Base-by-base conservation (phyloP, 2,797 vertebrate genomes). In the Manis javanica region DNA sequence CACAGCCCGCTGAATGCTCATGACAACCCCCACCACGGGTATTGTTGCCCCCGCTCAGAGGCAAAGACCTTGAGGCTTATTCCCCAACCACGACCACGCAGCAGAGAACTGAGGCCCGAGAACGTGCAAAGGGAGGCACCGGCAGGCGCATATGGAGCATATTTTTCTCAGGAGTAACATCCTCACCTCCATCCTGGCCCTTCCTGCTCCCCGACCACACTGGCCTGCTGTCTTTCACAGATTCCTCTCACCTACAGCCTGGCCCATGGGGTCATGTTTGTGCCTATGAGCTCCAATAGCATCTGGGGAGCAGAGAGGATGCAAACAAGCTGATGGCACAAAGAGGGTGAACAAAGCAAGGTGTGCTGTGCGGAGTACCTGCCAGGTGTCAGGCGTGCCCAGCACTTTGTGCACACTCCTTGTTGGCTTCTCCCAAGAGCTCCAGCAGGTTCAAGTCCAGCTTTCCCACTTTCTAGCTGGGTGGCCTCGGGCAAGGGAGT, bases 301-400 rank as follows among this genome's bases (percentile, higher is more conserved):
- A 34, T 46, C 85, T 31, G 31, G 42, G 66, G 18, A 16, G 29
- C 61, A 15, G 75, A 42, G 49, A 57, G 61, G 29, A 18, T 1
- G 7, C 0, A 57, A 66, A 69, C n/a, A 39, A 57, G 49, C 39
- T 9, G 3, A 46, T 2, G 0, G 46, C 16, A 15, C 57, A 49
- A 15, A 24, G 39, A 81, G 3, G n/a, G 49, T 34, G 1, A 46
- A 16, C 29, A 29, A 79, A 53, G 16, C 31, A 0, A 46, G 11
- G 6, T 2, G 4, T 5, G 0, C 19, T 0, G 7, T 7, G 1
- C 8, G 0, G 10, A 16, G 39, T 10, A 34, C 81, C 59, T 31
- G 7, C 8, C 5, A 0, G 0, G 23, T 1, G 0, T n/a, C 14
- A 5, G 37, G 63, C 1, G 0, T 1, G 23, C n/a, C 34, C 1